phyloP scores from a whole-genome alignment of 2,888 invertebrate genomes.

The Andrena trimmerana region DNA sequence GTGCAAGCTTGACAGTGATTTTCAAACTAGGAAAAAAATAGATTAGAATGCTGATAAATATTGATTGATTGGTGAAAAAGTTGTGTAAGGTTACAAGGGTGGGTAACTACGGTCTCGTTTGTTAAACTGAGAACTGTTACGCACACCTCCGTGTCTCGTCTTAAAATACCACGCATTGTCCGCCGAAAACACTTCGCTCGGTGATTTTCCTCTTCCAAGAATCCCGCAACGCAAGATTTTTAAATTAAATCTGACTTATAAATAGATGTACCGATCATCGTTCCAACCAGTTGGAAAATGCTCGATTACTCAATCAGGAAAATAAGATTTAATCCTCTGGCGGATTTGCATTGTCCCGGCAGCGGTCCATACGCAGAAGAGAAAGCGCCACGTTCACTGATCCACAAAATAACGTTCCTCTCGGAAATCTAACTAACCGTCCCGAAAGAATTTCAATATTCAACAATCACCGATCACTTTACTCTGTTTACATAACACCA shows the following conservation, averaged over 20 bases:
- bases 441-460: neutral
- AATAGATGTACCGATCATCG: neutral
- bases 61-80: neutral
- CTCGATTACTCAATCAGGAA: neutral
- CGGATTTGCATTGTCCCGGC: neutral
- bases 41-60: neutral
- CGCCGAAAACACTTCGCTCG: neutral
- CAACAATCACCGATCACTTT: neutral
- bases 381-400: neutral
- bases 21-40: neutral
- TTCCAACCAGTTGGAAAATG: neutral
- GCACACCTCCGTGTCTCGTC: too few relatives aligned
- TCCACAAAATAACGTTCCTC: neutral
- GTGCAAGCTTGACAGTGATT: neutral
- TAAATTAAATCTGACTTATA: neutral
- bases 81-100: neutral
- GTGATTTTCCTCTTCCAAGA: neutral
- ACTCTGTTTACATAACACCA: neutral
- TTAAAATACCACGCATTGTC: neutral
- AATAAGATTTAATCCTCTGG: neutral
- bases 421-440: neutral
- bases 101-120: neutral
- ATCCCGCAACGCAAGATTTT: neutral
- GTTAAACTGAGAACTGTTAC: neutral
- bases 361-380: neutral